phyloP scores from a whole-genome alignment of 2,888 invertebrate genomes.

The Phyto melanocephala region DNA sequence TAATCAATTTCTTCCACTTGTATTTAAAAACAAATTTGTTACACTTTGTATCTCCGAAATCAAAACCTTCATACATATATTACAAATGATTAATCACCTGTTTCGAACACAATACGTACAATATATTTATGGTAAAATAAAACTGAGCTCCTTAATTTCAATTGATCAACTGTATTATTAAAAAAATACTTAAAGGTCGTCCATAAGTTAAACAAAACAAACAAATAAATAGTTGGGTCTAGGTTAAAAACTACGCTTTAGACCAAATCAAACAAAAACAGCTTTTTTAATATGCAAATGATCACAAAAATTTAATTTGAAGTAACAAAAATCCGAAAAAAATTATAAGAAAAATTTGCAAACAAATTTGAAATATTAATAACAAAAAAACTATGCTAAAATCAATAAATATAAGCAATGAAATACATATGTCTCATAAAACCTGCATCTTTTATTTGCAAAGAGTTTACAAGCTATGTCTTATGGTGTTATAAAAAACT shows the following conservation, averaged over 20 bases:
- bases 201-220: conserved; percentile 11
- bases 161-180: neutral
- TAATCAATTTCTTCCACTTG: too few species aligned
- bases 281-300: neutral
- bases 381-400: neutral
- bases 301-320: neutral
- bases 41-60: too few species aligned
- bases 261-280: neutral
- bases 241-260: conserved; percentile 71
- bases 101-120: too few species aligned
- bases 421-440: too few species aligned
- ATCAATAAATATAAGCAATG: neutral
- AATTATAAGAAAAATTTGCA: neutral
- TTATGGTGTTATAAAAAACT: neutral
- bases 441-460: neutral
- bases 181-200: conserved; percentile 16
- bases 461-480: neutral
- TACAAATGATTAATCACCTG: too few species aligned
- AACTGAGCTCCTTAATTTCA: neutral
- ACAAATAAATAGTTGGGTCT: conserved; percentile 72
- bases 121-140: too few species aligned
- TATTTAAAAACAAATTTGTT: too few species aligned
- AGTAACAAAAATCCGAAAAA: neutral
- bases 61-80: too few species aligned
- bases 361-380: neutral